phyloP scores from a whole-genome alignment of 2,888 invertebrate species.

The Automeris io region DNA sequence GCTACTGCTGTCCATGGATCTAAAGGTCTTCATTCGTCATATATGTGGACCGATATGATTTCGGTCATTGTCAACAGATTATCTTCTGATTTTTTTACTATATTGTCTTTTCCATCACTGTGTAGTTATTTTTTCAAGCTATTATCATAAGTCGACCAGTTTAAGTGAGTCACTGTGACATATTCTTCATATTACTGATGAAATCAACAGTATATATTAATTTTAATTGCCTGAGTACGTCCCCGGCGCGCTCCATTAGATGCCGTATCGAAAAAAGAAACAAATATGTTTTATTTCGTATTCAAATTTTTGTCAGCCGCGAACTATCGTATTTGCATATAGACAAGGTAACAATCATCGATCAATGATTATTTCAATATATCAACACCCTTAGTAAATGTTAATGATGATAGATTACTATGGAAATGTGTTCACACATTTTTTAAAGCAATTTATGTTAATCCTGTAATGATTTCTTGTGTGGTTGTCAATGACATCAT shows the following conservation, averaged over 20 bases:
- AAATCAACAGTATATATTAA: no score
- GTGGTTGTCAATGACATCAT: constrained; percentile 1
- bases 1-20: no score
- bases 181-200: no score
- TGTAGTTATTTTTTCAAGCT: no score
- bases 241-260: constrained; percentile 48
- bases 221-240: constrained; percentile 1
- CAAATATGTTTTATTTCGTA: constrained; percentile 60
- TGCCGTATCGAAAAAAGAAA: constrained; percentile 57
- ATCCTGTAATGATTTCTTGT: constrained; percentile 5
- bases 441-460: constrained; percentile 11
- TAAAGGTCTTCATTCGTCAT: no score
- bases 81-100: no score
- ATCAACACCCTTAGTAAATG: constrained; percentile 29
- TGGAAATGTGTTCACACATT: constrained; percentile 32
- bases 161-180: no score
- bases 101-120: no score
- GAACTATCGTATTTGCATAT: constrained; percentile 65
- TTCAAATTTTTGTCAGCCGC: constrained; percentile 57
- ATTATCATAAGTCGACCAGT: no score
- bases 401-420: constrained; percentile 30
- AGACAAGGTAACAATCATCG: constrained; percentile 60
- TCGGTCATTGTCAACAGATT: no score
- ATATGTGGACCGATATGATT: no score
- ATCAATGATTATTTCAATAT: constrained; percentile 58